Base-by-base conservation (phyloP, 2,797 vertebrate species). In the Xenentodon cancila region DNA sequence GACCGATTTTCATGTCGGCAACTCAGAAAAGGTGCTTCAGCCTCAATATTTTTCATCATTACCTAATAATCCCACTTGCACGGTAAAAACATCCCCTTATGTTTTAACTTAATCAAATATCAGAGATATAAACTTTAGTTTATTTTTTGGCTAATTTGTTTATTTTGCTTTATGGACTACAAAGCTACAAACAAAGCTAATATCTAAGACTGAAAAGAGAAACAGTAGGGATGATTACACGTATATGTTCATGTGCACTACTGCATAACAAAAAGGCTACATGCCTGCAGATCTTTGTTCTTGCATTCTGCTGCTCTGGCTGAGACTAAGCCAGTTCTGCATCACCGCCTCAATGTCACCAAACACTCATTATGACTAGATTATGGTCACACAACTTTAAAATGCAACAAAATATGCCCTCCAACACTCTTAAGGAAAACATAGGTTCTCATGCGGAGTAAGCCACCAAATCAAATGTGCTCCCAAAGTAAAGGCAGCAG, bases 311-410 rank as follows among this genome's bases (percentile, higher is more conserved):
- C 56, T 63, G 71, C 78, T 70, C 55, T 62, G 61, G n/a, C 55
- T 71, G 69, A 82, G 73, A 74, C 57, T 64, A 72, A 77, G 48
- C 68, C 67, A 53, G 71, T 89, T 88, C 88, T 87, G 83, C 82
- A 88, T 88, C 80, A 73, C 57, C 65, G 78, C 74, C 59, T 77
- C 71, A 64, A 40, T 69, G 84, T 86, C 84, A 84, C 66, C 52
- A 54, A 72, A 67, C 67, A 62, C 80, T 89, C 84, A 90, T 93
- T 91, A 91, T 75, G 68, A 71, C 65, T n/a, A 89, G 91, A 93
- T 91, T 92, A 92, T 47, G 83, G 83, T 77, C 80, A 85, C 86
- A 78, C 68, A 77, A 66, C 72, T 69, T 84, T 70, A 80, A 85
- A 86, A 84, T 77, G 73, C 71, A 84, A 84, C 77, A 80, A 61